Base-by-base conservation (phyloP, 2,113 vertebrate genomes). In the Lagopus muta region DNA sequence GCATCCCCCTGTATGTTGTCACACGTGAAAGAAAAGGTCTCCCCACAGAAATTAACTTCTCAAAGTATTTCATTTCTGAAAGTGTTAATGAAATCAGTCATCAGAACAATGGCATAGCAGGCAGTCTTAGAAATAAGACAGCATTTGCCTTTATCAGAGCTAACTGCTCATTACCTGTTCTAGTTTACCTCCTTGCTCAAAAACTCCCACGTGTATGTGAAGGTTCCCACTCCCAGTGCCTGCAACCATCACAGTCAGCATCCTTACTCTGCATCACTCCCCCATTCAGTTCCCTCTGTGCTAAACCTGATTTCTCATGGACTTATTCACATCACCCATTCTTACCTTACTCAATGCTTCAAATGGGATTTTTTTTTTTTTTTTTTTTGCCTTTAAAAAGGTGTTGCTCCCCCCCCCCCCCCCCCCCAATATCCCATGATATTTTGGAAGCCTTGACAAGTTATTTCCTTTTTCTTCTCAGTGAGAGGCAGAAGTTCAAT, bases 161-260 rank as follows among this genome's bases (percentile, higher is more conserved):
- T 66, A 20, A 72, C 32, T 72, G 6, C 4, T 67, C 21, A 58
- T 34, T 10, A 20, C 36, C 3, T 28, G 6, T 24, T 32, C 10
- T 32, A 11, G 4, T 42, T 82, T 22, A 25, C 3, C 16, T 90
- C 21, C 62, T 52, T 22, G 14, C 38, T 75, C 81, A 58, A 61
- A 61, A 86, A 3, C 13, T 12, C 0, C 5, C 30, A 18, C 10
- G 12, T 3, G n/a, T 10, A 5, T 9, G 18, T 5, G 18, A 15
- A 11, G 20, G 4, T 18, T 24, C 45, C 8, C 32, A 28, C 13
- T 47, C 8, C 27, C 28, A 1, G 57, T 6, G 11, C 10, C 47
- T 64, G 9, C 30, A 25, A 8, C 3, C 8, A 58, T 17, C 4
- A 14, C 7, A 4, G 1, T 6, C 10, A 15, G 4, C 4, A 1